Conservation (phyloP, 2,888 invertebrate species). For the Drosophila parthenogenetica region DNA sequence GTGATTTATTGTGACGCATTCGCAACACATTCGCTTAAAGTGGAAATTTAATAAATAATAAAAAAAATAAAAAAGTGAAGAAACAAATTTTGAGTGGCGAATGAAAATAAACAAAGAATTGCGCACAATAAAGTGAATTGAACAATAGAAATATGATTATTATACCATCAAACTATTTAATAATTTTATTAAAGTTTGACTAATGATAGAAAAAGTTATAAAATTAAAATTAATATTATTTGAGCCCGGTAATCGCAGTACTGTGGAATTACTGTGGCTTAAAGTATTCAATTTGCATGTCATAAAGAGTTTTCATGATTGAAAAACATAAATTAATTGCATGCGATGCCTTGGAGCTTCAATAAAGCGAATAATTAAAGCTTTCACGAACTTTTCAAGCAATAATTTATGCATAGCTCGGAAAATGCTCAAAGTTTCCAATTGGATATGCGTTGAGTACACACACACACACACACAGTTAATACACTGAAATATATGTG, state of each 20-base stretch:
- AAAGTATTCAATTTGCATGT: background rate
- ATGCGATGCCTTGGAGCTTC: constrained; percentile 38
- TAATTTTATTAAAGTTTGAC: no score
- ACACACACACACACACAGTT: background rate
- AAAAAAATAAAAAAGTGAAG: constrained; percentile 4
- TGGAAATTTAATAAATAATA: constrained; percentile 17
- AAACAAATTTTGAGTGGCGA: constrained; percentile 7
- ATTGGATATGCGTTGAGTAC: constrained; percentile 32
- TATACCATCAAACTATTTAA: constrained; percentile 1
- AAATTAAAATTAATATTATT: background rate
- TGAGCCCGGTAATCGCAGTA: no score
- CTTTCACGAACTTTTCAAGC: constrained; percentile 36
- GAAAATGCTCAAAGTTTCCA: constrained; percentile 22
- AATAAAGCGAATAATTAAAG: constrained; percentile 60
- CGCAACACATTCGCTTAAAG: background rate
- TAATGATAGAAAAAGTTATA: background rate
- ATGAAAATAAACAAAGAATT: constrained; percentile 16
- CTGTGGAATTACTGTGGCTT: no score
- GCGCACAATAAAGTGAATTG: constrained; percentile 9
- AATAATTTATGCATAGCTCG: constrained; percentile 29
- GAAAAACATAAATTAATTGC: constrained; percentile 36
- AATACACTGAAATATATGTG: background rate
- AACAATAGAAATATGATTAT: constrained; percentile 6
- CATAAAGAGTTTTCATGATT: background rate
- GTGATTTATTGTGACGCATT: constrained; percentile 34